phyloP scores from a whole-genome alignment of 2,888 invertebrate species.

The Caenorhabditis sp. region DNA sequence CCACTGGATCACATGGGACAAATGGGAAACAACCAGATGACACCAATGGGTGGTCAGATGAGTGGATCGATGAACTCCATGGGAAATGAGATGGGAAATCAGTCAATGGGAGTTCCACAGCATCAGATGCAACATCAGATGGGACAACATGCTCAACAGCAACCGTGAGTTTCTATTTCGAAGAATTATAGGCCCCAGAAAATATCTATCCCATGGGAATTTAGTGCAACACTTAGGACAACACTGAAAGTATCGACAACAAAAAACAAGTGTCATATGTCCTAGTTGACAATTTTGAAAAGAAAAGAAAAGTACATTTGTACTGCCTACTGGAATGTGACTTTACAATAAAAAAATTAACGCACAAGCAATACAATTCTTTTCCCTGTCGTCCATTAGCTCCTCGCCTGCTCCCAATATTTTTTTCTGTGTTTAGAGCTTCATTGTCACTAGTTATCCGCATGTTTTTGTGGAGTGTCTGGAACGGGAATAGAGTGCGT shows the following conservation, averaged over 20 bases:
- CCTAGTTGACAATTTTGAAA: no score
- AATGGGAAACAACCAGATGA: slow-evolving; percentile 23
- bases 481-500: slow-evolving; percentile 32
- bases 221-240: no score
- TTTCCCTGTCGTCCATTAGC: no score
- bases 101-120: slow-evolving; percentile 30
- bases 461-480: slow-evolving; percentile 40
- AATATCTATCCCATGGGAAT: no score
- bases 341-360: no score
- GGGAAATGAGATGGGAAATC: slow-evolving; percentile 35
- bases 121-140: slow-evolving; percentile 45
- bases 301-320: not conserved
- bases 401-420: no score
- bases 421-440: slow-evolving; percentile 12
- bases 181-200: no score
- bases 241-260: no score
- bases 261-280: no score
- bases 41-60: slow-evolving; percentile 10
- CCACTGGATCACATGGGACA: slow-evolving; percentile 32
- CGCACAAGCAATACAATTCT: no score
- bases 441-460: slow-evolving; percentile 27
- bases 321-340: no score
- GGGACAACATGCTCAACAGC: slow-evolving; percentile 44
- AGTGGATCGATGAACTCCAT: slow-evolving; percentile 6
- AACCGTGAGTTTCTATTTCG: no score